phyloP scores from a whole-genome alignment of 2,888 invertebrate genomes.

The Lasioglossum vierecki region DNA sequence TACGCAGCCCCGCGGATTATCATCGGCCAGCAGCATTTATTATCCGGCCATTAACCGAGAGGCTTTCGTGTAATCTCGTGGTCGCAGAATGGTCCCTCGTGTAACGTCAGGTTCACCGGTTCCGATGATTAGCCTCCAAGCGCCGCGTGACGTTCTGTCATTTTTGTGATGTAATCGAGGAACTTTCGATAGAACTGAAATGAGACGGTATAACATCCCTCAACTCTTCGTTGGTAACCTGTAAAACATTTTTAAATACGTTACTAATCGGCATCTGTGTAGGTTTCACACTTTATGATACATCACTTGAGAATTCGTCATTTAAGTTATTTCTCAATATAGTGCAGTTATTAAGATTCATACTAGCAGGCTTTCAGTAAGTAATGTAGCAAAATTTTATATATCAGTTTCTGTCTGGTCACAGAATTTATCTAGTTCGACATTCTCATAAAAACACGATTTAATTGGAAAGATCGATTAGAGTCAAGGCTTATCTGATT shows the following conservation, averaged over 20 bases:
- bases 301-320: no score
- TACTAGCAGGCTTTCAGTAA: no score
- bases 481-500: background rate
- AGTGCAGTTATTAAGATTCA: background rate
- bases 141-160: background rate
- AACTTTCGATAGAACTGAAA: background rate
- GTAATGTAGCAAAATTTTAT: no score
- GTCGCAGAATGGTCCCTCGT: constrained; percentile 2
- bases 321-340: no score
- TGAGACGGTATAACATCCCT: background rate
- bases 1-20: constrained; percentile 59
- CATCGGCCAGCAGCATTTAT: constrained; percentile 58
- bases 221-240: background rate
- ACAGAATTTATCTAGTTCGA: background rate
- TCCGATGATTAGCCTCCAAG: constrained; percentile 40
- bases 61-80: constrained; percentile 27
- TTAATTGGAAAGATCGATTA: background rate
- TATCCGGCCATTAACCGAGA: constrained; percentile 47
- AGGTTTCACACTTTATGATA: no score
- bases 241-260: no score
- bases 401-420: no score
- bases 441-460: background rate
- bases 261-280: no score
- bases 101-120: constrained; percentile 24
- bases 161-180: background rate